Percentiles rank a stretch among this genome's conserved stretches.
phyloP scores from a whole-genome alignment of 2,797 vertebrate genomes.

The Manis pentadactyla region DNA sequence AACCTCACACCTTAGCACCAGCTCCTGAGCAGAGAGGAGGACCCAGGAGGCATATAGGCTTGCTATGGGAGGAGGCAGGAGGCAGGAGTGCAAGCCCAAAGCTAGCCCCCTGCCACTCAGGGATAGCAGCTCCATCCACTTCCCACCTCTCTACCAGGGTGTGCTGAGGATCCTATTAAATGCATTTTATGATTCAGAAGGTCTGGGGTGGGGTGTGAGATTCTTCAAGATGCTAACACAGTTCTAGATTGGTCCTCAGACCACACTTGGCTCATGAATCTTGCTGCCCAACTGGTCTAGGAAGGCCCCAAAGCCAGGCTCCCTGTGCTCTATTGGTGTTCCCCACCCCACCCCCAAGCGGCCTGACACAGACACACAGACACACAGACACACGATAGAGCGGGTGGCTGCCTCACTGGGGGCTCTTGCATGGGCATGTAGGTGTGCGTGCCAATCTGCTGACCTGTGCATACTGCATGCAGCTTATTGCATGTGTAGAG shows the following conservation, averaged over 20 bases:
- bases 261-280: not conserved
- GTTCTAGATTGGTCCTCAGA: not conserved
- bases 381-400: not conserved
- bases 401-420: not conserved
- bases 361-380: not conserved
- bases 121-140: not conserved
- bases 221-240: not conserved
- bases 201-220: not conserved
- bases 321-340: not conserved
- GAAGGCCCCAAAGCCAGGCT: not conserved
- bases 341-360: not conserved
- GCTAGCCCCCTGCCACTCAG: not conserved
- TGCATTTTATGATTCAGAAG: conserved; percentile 38
- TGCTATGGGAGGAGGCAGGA: not conserved
- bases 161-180: not conserved
- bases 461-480: not conserved
- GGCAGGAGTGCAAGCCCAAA: not conserved
- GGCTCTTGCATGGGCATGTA: not conserved
- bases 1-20: not conserved
- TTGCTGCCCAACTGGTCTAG: not conserved
- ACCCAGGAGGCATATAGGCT: not conserved
- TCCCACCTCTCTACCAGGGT: not conserved
- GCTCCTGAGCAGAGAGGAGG: not conserved
- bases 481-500: not conserved
- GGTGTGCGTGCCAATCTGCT: not conserved